Percentiles rank a stretch among this genome's conserved stretches.
phyloP scores from a whole-genome alignment of 2,113 vertebrate genomes.

The Stegostoma tigrinum region DNA sequence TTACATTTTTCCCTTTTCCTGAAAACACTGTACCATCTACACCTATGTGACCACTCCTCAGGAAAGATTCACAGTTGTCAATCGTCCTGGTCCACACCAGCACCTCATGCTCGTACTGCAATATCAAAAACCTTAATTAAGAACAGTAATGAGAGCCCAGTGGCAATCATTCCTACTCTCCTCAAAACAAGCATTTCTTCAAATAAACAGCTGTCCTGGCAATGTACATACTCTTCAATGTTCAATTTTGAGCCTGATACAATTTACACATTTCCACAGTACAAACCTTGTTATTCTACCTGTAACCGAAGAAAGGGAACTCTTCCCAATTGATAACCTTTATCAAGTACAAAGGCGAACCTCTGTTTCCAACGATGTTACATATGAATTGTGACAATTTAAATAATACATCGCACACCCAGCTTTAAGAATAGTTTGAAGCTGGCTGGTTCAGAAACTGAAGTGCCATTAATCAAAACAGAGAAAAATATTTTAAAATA shows the following conservation, averaged over 20 bases:
- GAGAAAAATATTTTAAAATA: not conserved
- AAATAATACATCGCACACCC: not conserved
- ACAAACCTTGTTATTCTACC: not conserved
- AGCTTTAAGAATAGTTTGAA: not conserved
- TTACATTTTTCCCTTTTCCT: not conserved
- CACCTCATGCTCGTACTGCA: not conserved
- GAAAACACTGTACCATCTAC: not conserved
- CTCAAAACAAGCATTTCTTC: not conserved
- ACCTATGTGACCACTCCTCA: not conserved
- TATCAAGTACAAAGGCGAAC: not conserved
- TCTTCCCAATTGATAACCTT: not conserved
- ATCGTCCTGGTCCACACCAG: not conserved
- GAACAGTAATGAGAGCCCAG: not conserved
- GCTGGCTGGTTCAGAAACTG: not conserved
- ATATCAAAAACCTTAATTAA: not conserved
- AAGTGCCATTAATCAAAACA: not conserved
- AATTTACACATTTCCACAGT: not conserved
- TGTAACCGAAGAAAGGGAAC: not conserved
- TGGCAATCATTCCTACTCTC: not conserved
- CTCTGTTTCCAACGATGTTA: not conserved
- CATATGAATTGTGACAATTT: not conserved
- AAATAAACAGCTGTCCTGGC: not conserved
- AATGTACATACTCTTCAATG: not conserved
- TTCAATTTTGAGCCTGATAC: not conserved
- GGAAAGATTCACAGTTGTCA: not conserved